Percentiles rank a stretch among this genome's conserved stretches.
phyloP scores from a whole-genome alignment of 2,797 vertebrate species.

The Halcyon chelicuti region DNA sequence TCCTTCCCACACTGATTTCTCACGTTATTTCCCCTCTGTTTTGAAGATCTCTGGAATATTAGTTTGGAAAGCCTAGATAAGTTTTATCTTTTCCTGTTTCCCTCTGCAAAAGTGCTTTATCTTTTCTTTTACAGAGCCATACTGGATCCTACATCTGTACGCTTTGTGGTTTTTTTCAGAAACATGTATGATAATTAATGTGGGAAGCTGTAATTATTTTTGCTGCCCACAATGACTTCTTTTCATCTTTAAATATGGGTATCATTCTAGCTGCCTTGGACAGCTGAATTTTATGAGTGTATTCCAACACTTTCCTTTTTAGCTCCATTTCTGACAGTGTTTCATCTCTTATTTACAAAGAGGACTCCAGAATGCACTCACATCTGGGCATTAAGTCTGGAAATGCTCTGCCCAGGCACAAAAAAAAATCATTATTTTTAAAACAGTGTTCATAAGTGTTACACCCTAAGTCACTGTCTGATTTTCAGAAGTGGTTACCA shows the following conservation, averaged over 20 bases:
- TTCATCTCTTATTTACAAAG: not conserved
- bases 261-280: not conserved
- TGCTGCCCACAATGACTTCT: not conserved
- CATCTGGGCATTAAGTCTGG: not conserved
- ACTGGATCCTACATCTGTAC: not conserved
- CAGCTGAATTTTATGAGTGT: not conserved
- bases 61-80: constrained; percentile 22
- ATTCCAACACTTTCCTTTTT: not conserved
- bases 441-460: not conserved
- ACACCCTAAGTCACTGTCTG: not conserved
- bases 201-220: not conserved
- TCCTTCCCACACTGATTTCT: constrained; percentile 41
- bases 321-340: not conserved
- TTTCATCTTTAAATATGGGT: not conserved
- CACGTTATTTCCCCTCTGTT: not conserved
- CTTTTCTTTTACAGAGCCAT: not conserved
- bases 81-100: constrained; percentile 37
- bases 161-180: not conserved
- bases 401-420: not conserved
- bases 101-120: not conserved
- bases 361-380: not conserved
- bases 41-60: constrained; percentile 10
- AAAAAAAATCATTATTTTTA: not conserved
- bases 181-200: not conserved
- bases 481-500: not conserved